A percentile compares a stretch with the other conserved stretches of the same genome.
Evolutionary conservation across 2,113 vertebrate genomes (phyloP).

Genomic region (Chloroceryle aenea): DNA sequence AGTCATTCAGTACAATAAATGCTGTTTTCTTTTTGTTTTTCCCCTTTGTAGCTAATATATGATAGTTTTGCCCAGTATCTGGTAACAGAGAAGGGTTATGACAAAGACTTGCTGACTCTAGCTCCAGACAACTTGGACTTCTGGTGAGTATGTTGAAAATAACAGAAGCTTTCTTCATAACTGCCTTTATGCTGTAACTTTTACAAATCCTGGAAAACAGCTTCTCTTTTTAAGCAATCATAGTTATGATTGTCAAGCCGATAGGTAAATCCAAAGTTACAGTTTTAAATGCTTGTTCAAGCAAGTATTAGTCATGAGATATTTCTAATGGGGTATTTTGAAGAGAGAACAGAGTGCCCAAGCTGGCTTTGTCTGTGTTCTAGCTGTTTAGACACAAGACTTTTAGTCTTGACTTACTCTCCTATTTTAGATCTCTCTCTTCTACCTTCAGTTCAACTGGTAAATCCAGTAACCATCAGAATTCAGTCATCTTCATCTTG

Average conservation of each 20-base stretch:
- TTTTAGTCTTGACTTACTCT: not conserved
- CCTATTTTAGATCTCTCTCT: not conserved
- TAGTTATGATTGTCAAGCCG: not conserved
- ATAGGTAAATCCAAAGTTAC: not conserved
- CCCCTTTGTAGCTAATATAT: constrained; percentile 88
- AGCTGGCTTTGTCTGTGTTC: not conserved
- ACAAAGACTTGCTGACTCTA: constrained; percentile 86
- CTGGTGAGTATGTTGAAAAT: constrained; percentile 82
- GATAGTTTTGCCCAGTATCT: constrained; percentile 92
- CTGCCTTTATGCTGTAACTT: not conserved
- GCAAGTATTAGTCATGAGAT: not conserved
- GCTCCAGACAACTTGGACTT: constrained; percentile 90
- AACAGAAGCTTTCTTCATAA: not conserved
- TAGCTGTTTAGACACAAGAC: not conserved
- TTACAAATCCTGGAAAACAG: not conserved
- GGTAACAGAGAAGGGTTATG: constrained; percentile 89
- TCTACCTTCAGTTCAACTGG: not conserved
- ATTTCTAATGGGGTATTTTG: accelerated
- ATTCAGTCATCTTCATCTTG: not conserved
- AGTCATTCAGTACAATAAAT: not conserved
- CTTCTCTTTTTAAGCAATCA: not conserved
- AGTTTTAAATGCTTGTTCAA: not conserved
- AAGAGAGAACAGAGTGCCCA: not conserved
- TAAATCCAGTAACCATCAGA: not conserved
- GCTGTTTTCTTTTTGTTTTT: not conserved